phyloP scores from a whole-genome alignment of 2,113 vertebrate genomes.

The Stegostoma tigrinum region DNA sequence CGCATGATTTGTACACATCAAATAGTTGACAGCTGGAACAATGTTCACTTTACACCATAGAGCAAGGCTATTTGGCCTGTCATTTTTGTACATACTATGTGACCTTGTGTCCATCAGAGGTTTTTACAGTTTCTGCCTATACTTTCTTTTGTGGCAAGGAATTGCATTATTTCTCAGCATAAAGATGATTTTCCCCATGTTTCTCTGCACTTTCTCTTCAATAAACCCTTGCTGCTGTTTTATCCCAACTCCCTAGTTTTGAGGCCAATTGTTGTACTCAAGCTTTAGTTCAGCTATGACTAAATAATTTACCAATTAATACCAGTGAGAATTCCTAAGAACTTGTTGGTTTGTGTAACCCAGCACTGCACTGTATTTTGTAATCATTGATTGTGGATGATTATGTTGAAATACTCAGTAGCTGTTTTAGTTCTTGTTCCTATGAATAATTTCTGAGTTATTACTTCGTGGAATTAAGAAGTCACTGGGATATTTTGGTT shows the following conservation, averaged over 20 bases:
- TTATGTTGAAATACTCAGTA: neutral
- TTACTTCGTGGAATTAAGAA: neutral
- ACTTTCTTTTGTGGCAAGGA: neutral
- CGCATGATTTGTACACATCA: neutral
- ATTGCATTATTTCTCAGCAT: neutral
- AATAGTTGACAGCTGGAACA: neutral
- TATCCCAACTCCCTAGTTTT: neutral
- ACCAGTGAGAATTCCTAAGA: neutral
- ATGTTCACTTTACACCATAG: neutral
- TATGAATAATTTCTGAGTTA: conserved; percentile 6
- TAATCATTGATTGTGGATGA: neutral
- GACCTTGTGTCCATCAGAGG: neutral
- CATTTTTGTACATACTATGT: neutral
- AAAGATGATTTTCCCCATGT: neutral
- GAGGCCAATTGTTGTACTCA: conserved; percentile 1
- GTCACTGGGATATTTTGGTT: neutral
- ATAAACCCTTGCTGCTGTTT: neutral
- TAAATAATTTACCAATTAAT: neutral
- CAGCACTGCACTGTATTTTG: neutral
- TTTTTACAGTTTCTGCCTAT: neutral
- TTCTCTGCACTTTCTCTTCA: neutral
- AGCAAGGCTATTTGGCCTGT: neutral
- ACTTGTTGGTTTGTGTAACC: neutral
- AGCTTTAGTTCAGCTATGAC: neutral
- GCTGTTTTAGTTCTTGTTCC: neutral